Base-by-base conservation (phyloP, 2,113 vertebrate species). In the Stegostoma tigrinum region DNA sequence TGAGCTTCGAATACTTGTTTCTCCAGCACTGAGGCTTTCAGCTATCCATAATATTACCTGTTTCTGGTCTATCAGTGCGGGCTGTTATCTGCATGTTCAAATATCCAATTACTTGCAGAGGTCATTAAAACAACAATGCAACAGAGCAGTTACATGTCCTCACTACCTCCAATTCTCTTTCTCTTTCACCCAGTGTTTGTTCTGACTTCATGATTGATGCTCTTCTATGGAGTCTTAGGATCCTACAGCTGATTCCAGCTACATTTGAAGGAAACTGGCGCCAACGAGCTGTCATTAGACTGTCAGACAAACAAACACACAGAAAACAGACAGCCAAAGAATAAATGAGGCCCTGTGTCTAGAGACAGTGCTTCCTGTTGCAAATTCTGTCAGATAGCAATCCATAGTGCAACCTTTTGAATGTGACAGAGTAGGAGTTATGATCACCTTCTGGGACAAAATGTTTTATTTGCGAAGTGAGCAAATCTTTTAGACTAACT, bases 61-160 rank as follows among this genome's bases (percentile, higher is more conserved):
- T 17, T 72, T 68, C 67, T 72, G 66, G 66, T 94, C 93, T 94
- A 70, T 94, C 64, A 45, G 66, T 97, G 97, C 96, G 97, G 97
- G 97, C 96, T 97, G 97, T 98, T 98, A 98, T 98, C 97, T 97
- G 21, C 38, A 97, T 97, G 97, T 97, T 97, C 97, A 98, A 97
- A 97, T 97, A 98, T 97, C 97, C 97, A 97, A 97, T 98, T 97
- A 96, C 97, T 97, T 96, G 45, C 24, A 95, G 68, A 1, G 68
- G 94, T 95, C 67, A 97, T 96, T 72, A 48, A 96, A 97, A 96
- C 97, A 97, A 97, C 55, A 64, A 96, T 97, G 96, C 96, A 97
- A 96, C 97, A 96, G 97, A 96, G 97, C 97, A 96, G 97, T 97
- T 97, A 97, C 97, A 97, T 97, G 97, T 97, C 96, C 96, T 96